Evolutionary conservation across 2,113 vertebrate genomes (phyloP), one percentile per base, ranked within the genome.

Genomic region (Budorcas taxicolor): DNA sequence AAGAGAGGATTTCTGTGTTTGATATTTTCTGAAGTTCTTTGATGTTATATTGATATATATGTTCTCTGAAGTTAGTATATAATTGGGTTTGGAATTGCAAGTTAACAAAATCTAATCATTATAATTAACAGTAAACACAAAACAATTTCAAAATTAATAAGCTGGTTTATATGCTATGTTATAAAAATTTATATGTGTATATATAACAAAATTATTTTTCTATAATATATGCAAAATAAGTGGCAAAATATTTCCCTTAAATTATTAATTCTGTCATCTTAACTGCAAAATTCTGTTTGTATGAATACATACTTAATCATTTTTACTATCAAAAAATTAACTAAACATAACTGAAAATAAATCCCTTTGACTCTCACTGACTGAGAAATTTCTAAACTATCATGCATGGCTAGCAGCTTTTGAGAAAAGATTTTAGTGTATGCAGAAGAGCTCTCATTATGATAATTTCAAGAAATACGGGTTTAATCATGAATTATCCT

Each of bases 271-370:
- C 45, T 97, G 5, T 64, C 60, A 62, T 85, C 16, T 40, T 93
- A 94, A 64, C 7, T 91, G 5, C 33, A 25, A 0, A 91, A 16
- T 86, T 81, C 3, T 76, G 25, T 83, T 82, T 94, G 3, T 71
- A 78, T 53, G 29, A 90, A 31, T 21, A 58, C 6, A 40, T 60
- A 71, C 83, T 78, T 43, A 80, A 52, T 92, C 45, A 29, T 85
- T 82, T 27, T 82, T 84, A 57, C 47, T 90, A 95, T 74, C 57
- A 95, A 13, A 88, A 78, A 94, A 57, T 12, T 58, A 96, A 67
- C 60, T 53, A 94, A 94, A 85, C 76, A 53, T 64, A 82, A 93
- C 17, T 97, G 62, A 91, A 94, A 96, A 83, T 91, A 94, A 97
- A 87, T 86, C 21, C 8, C 8, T 90, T 36, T 86, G 16, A 12